Evolutionary conservation across 30 jellyfish, hydroid and myxozoan genomes (phyloP), one percentile per base, ranked within the genome.

Genomic region (Pseudorhiza aurosa): DNA sequence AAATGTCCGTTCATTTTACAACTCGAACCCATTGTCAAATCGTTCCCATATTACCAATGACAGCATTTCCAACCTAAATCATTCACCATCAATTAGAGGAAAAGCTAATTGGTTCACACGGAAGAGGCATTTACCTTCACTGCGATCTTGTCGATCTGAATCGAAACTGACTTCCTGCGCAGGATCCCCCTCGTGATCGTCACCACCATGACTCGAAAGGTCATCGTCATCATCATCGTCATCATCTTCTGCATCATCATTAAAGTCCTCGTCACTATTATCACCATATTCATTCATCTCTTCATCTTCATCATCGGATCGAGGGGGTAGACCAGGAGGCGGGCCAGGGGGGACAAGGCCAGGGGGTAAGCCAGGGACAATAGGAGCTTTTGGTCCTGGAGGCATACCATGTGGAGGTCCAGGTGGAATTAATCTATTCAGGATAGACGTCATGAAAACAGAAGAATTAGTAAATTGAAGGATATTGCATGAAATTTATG

Each of bases 271-370:
- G 32, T 29, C 75, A 29, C 77, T 63, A 40, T 57, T 55, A 4
- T 63, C 91, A 2, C 59, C 85, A 2, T 25, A 30, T 15, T 43
- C 89, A 58, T 56, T 5, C 67, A 53, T 53, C 24, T 53, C 95
- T 9, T 72, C 93, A 74, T 86, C 89, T n/a, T 81, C 97, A 42
- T 84, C 90, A 19, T 57, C 77, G n/a, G 73, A 95, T 1, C 79
- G 81, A 1, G 97, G 96, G 1, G 99, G 99, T 10, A 85, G 69
- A 8, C 99, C 99, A 11, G 97, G 99, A 11, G 99, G 99, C 43
- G 99, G 99, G 22, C 99, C 99, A 8, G 99, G 99, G 8, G 99
- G 99, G 31, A 94, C 86, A 3, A 94, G 90, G 19, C 99, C 99
- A n/a, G 99, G 97, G 44, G 99, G 99, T 17, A 94, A 49, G 15